Evolutionary conservation across 2,888 invertebrate species (phyloP), one percentile per base, ranked within the genome.

Genomic region (Phengaris arion): DNA sequence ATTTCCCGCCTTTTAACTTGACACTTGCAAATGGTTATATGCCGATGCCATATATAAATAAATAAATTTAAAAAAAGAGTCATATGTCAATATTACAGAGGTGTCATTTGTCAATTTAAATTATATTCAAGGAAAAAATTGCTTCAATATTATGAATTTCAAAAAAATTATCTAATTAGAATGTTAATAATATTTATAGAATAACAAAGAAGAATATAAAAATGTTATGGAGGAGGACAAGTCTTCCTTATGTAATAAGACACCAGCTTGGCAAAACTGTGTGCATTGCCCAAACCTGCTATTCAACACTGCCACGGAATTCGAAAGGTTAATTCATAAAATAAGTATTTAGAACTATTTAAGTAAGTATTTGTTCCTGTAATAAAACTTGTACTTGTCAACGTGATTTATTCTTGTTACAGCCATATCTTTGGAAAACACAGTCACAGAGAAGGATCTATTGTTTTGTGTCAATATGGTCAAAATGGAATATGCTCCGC

Each of bases 401-500:
- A 70, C 75, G 74, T 51, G 8, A 48, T 55, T 35, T 70, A 68
- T 76, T 74, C 76, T 69, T 74, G 89, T 93, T 94, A 77, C 88
- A 96, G 97, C 82, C 98, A 98, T 87, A 90, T 98, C 80, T 94
- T 97, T 82, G 96, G 96, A 76, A 95, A 95, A 77, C 98, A 98
- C 85, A 97, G 97, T 86, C 95, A 96, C 45, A 96, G 95, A 82
- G 98, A 98, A 90, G 98, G 98, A 76, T 97, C 97, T 51, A 97
- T 97, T 22, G 96, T 95, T 85, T 96, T 98, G 13, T 98, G 98
- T 86, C 96, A 96, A 83, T 98, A 98, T 94, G 98, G 98, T 68
- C 96, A 96, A 84, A 98, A 98, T 90, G 96, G 96, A 75, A 97
- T 98, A 70, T 98, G 98, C 87, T 96, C 96, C 74, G 97, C 97